Evolutionary conservation across 2,113 vertebrate species (phyloP).

Genomic region (Toxotes jaculatrix): DNA sequence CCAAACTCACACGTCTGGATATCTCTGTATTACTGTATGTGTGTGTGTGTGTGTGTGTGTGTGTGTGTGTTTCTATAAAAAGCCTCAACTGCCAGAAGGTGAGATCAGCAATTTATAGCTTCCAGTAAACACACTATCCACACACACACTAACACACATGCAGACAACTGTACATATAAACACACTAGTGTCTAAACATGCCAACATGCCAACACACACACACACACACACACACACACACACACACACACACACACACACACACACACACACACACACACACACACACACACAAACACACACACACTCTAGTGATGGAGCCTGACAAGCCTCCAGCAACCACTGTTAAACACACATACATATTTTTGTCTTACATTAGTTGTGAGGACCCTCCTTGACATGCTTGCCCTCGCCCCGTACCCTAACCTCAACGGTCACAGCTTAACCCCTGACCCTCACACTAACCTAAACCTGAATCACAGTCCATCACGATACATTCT

Average conservation of each 20-base stretch:
- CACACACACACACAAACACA: constrained; percentile 27
- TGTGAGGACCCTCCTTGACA: too few species aligned
- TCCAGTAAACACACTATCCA: constrained; percentile 35
- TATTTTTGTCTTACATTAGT: neutral
- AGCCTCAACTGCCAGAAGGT: constrained; percentile 35
- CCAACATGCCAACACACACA: neutral
- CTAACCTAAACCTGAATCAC: too few species aligned
- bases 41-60: constrained; percentile 7
- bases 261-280: constrained; percentile 20
- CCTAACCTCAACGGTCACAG: too few species aligned
- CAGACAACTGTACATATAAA: constrained; percentile 19
- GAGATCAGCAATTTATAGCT: constrained; percentile 51
- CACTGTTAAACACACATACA: constrained; percentile 29
- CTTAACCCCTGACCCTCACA: too few species aligned
- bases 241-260: constrained; percentile 19
- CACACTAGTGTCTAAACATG: constrained; percentile 11
- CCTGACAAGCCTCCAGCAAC: constrained; percentile 43
- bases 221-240: constrained; percentile 11
- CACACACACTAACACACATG: constrained; percentile 7
- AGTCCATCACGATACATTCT: too few species aligned
- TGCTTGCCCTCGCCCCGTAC: too few species aligned
- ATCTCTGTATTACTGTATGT: constrained; percentile 4
- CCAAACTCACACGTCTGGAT: constrained; percentile 49
- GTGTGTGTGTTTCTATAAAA: constrained; percentile 52
- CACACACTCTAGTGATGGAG: constrained; percentile 19